Evolutionary conservation across 1,140 invertebrate genomes (phyloP).

Genomic region (Araneus ventricosus): DNA sequence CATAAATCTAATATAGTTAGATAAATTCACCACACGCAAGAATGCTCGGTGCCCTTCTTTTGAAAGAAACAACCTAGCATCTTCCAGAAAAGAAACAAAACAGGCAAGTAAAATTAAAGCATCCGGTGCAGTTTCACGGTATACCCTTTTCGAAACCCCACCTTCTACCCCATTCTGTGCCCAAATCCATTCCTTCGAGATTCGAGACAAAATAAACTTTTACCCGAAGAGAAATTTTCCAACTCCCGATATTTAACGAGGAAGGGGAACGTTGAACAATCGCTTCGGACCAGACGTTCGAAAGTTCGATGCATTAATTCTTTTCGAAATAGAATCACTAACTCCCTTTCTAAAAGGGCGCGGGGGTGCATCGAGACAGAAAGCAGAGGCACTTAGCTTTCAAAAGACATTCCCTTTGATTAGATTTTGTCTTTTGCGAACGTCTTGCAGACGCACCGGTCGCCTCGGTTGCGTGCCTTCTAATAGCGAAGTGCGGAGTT

Average conservation of each 20-base stretch:
- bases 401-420: constrained; percentile 5
- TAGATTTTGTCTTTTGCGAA: constrained; percentile 22
- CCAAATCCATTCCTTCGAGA: neutral
- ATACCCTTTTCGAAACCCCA: neutral
- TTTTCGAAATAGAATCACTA: constrained; percentile 16
- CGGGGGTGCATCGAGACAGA: neutral
- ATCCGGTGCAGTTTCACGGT: neutral
- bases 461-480: neutral
- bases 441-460: neutral
- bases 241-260: constrained; percentile 18
- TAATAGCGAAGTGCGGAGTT: neutral
- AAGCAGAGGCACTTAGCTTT: neutral
- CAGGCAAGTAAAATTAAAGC: too few species aligned
- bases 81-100: too few species aligned
- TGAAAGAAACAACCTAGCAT: too few species aligned
- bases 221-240: neutral
- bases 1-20: too few species aligned
- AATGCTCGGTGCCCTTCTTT: too few species aligned
- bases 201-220: neutral
- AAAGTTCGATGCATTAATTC: constrained; percentile 32
- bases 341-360: neutral
- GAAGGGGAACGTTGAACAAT: neutral
- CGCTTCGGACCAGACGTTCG: neutral
- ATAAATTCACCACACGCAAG: too few species aligned
- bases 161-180: too few species aligned